phyloP scores from a whole-genome alignment of 2,888 invertebrate genomes.

The Sisyra nigra region DNA sequence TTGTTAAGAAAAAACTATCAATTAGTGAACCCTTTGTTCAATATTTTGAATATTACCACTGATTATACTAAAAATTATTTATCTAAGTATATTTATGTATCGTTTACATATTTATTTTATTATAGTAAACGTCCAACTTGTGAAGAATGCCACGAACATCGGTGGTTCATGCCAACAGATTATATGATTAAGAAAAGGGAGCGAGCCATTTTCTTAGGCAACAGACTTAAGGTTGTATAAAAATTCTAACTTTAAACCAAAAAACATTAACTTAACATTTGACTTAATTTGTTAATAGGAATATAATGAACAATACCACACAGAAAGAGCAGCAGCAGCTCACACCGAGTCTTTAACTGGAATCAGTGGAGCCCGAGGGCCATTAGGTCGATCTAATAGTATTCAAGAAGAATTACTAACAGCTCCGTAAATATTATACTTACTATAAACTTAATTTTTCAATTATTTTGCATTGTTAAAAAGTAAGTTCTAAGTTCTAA shows the following conservation, averaged over 20 bases:
- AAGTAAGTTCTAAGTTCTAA: too few species aligned
- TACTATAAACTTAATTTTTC: too few species aligned
- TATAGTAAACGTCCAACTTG: constrained; percentile 80
- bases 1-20: background rate
- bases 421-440: constrained; percentile 16
- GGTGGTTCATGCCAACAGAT: constrained; percentile 87
- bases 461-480: too few species aligned
- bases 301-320: constrained; percentile 68
- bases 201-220: constrained; percentile 70
- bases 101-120: constrained; percentile 13
- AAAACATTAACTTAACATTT: background rate
- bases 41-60: too few species aligned
- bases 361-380: constrained; percentile 37
- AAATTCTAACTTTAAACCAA: constrained; percentile 10
- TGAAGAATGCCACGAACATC: constrained; percentile 90
- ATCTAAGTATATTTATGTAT: too few species aligned
- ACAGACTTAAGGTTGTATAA: constrained; percentile 66
- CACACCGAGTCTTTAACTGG: constrained; percentile 37
- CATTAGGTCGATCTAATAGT: constrained; percentile 59
- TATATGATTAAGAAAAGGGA: constrained; percentile 88
- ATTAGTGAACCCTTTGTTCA: too few species aligned
- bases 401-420: constrained; percentile 69
- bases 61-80: too few species aligned
- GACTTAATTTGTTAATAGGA: constrained; percentile 30
- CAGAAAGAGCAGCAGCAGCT: constrained; percentile 44